Conservation (phyloP, 1,140 invertebrate species). For the Oryctes rhinoceros region DNA sequence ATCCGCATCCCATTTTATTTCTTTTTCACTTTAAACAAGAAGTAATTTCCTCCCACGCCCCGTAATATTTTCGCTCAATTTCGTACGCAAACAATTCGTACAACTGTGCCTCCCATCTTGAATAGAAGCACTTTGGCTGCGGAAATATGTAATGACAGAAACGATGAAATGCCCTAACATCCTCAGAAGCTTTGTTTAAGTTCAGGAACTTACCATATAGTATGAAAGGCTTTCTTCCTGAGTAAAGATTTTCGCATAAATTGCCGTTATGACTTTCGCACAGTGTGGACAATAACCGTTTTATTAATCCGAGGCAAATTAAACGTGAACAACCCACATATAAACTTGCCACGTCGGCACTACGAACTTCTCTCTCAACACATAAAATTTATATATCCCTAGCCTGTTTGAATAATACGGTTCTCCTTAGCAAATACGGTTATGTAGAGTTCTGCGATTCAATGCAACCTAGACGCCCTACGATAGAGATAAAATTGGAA, state of each 20-base stretch:
- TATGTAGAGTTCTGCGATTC: neutral
- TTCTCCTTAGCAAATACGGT: constrained; percentile 12
- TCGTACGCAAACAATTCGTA: constrained; percentile 10
- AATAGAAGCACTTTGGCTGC: constrained; percentile 1
- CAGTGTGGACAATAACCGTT: constrained; percentile 34
- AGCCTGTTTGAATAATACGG: constrained; percentile 18
- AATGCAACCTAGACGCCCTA: neutral
- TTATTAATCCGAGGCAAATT: constrained; percentile 37
- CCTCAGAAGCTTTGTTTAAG: constrained; percentile 18
- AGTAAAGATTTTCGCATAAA: constrained; percentile 34
- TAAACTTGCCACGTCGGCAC: constrained; percentile 26
- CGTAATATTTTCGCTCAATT: constrained; percentile 2
- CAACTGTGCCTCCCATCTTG: neutral
- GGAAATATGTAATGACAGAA: constrained; percentile 35
- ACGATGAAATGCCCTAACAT: constrained; percentile 17
- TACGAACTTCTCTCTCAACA: constrained; percentile 25
- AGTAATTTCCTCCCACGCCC: constrained; percentile 2
- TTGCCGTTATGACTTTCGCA: constrained; percentile 31
- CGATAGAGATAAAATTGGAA: constrained; percentile 4
- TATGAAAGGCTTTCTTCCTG: constrained; percentile 13
- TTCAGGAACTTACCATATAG: constrained; percentile 14
- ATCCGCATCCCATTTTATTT: too few species aligned
- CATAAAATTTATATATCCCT: constrained; percentile 32
- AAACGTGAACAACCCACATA: constrained; percentile 34
- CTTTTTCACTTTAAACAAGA: neutral